phyloP scores from a whole-genome alignment of 2,888 invertebrate genomes.

The Sphecodes monilicornis region DNA sequence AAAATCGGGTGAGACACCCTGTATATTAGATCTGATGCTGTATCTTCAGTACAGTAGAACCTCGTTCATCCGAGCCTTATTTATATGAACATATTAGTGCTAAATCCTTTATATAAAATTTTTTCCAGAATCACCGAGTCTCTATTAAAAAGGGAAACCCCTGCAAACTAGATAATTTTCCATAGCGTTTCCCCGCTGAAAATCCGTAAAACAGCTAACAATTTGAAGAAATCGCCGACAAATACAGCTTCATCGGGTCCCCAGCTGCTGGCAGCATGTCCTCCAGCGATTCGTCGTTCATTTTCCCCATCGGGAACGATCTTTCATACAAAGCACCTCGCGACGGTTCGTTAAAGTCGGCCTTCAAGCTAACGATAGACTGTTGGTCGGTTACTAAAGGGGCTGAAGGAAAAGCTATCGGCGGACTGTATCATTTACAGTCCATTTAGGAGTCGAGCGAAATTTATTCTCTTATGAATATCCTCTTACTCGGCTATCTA shows the following conservation, averaged over 20 bases:
- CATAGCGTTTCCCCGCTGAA: no score
- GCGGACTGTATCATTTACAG: slow-evolving; percentile 31
- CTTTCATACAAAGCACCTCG: not conserved
- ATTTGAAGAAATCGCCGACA: not conserved
- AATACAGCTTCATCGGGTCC: not conserved
- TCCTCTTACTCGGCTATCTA: not conserved
- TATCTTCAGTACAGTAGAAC: no score
- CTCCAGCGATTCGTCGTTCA: not conserved
- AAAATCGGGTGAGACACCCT: no score
- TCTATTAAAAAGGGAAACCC: no score
- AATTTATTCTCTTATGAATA: slow-evolving; percentile 6
- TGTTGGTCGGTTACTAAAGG: not conserved
- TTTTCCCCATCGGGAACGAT: not conserved
- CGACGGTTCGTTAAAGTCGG: not conserved
- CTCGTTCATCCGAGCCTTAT: no score
- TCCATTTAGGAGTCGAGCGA: slow-evolving; percentile 29
- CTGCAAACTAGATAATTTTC: no score
- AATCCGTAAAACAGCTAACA: no score
- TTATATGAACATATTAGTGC: no score
- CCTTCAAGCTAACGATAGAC: not conserved
- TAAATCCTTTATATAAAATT: no score
- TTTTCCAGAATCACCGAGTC: no score
- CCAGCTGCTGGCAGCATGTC: no score
- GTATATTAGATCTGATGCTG: no score
- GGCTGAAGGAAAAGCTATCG: not conserved